Evolutionary conservation across 2,888 invertebrate species (phyloP), one percentile per base, ranked within the genome.

Genomic region (Polydrusus tereticollis): DNA sequence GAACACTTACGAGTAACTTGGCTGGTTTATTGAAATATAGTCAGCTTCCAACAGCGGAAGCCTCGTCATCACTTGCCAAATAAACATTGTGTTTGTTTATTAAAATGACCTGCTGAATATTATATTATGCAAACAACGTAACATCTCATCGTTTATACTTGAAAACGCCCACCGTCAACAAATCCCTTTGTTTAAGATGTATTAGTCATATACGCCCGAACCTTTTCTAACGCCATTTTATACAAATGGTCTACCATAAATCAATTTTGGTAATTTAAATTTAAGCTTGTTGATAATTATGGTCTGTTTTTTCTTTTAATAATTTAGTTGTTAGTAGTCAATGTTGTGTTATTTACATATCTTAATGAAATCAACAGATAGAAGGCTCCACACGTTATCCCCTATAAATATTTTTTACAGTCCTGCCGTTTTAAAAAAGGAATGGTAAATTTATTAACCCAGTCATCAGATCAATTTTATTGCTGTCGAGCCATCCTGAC

Each of bases 271-370:
- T 33, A 43, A 26, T 63, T 57, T 14, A 59, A 69, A 69, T 69
- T 69, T 64, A 69, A 41, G 63, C 41, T 16, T 47, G 26, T 57
- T 69, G n/a, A n/a, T n/a, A 69, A 69, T 69, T 69, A 69, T 21
- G 23, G 45, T 58, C 57, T 62, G 23, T 33, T 12, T 21, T 47
- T 45, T 41, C 33, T 55, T 43, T 41, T 55, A 62, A 33, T 29
- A 59, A 23, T 47, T 18, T 38, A 12, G 21, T 58, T 59, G 45
- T 38, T n/a, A n/a, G n/a, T n/a, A n/a, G n/a, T n/a, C n/a, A n/a
- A n/a, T n/a, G n/a, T n/a, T n/a, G n/a, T n/a, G n/a, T n/a, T n/a
- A n/a, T n/a, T n/a, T n/a, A n/a, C n/a, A n/a, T n/a, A n/a, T n/a
- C n/a, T n/a, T n/a, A n/a, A n/a, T n/a, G n/a, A n/a, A n/a, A n/a